These are phyloP conservation scores for Cryptomyrus ogoouensis DNA, from an alignment of 2,113 vertebrate species.

Conservation along the genomic window DNA sequence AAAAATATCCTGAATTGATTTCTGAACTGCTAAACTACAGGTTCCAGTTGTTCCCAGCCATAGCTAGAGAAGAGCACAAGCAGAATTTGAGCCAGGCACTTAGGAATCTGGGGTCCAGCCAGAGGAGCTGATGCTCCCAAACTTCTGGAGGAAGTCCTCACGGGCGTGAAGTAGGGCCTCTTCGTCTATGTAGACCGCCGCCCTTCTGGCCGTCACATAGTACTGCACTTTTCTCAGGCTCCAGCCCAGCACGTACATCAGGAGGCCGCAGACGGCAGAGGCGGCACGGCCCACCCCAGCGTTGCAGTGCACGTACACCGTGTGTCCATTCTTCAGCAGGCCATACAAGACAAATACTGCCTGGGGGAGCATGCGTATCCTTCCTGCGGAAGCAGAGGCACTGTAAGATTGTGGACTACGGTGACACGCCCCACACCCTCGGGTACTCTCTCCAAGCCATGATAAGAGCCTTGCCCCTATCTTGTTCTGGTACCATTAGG, in stretches of 20 bases:
- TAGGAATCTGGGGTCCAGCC: constrained; percentile 44
- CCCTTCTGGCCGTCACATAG: constrained; percentile 71
- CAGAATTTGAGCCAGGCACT: constrained; percentile 14
- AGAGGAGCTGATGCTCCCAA: constrained; percentile 68
- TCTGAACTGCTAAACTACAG: not conserved
- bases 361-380: constrained; percentile 86
- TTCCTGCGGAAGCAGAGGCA: constrained; percentile 58
- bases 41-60: not conserved
- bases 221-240: constrained; percentile 84
- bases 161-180: constrained; percentile 76
- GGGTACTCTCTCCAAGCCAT: no score
- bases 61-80: not conserved
- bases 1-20: constrained; percentile 2
- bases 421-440: not conserved
- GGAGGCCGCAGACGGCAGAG: constrained; percentile 79
- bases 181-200: constrained; percentile 86
- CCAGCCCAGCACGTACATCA: constrained; percentile 85
- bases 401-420: not conserved
- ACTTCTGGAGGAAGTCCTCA: constrained; percentile 80
- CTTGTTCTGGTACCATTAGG: not conserved
- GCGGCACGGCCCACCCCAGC: constrained; percentile 90
- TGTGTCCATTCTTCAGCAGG: constrained; percentile 84
- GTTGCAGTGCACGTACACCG: constrained; percentile 90
- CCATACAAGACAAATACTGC: constrained; percentile 85
- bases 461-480: not conserved